Percentiles rank a stretch among this genome's conserved stretches.
phyloP scores from a whole-genome alignment of 2,888 invertebrate species.

The Teleogryllus oceanicus region DNA sequence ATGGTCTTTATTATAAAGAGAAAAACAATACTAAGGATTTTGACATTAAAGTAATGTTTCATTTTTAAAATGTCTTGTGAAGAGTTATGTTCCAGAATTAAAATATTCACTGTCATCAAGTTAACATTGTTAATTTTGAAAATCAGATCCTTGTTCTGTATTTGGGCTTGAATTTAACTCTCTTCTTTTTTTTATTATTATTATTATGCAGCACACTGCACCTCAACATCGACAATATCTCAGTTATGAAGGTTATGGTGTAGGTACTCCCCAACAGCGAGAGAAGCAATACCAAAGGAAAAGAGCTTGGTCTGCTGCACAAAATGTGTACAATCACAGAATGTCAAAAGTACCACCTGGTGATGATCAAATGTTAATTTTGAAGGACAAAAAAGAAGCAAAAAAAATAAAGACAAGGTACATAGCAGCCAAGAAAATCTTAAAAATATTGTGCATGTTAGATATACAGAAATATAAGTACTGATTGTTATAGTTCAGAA shows the following conservation, averaged over 20 bases:
- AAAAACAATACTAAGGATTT: conserved; percentile 53
- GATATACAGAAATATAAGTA: background rate
- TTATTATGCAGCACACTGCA: conserved; percentile 69
- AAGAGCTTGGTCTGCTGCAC: conserved; percentile 66
- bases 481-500: conserved; percentile 39
- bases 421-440: conserved; percentile 30
- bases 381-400: conserved; percentile 61
- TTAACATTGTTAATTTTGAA: background rate
- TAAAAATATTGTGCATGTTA: background rate
- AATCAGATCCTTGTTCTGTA: background rate
- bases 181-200: background rate
- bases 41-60: conserved; percentile 58
- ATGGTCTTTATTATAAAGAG: conserved; percentile 44
- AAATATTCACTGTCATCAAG: background rate
- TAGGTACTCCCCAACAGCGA: conserved; percentile 73
- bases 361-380: conserved; percentile 58
- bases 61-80: background rate
- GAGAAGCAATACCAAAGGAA: conserved; percentile 71
- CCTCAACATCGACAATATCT: conserved; percentile 86
- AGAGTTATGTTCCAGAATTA: background rate
- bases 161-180: conserved; percentile 29
- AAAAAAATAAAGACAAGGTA: conserved; percentile 72
- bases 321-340: conserved; percentile 59
- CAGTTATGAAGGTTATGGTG: conserved; percentile 72
- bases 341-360: conserved; percentile 48